A percentile compares a stretch with the other conserved stretches of the same genome.
Conservation (phyloP, 2,113 vertebrate genomes). For the Hucho hucho region DNA sequence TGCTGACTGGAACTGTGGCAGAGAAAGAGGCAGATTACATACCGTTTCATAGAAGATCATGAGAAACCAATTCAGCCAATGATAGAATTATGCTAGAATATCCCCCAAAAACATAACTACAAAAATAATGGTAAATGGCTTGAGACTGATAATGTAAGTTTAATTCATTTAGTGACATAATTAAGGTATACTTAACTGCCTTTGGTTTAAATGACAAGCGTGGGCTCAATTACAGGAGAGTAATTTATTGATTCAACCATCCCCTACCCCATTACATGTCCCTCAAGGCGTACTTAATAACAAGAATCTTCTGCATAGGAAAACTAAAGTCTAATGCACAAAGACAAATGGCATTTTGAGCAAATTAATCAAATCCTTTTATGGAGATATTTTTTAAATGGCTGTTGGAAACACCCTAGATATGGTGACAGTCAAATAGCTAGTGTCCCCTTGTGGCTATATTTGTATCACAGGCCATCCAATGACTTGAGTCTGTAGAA, state of each 20-base stretch:
- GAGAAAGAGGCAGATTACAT: not conserved
- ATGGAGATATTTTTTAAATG: not conserved
- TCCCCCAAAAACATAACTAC: not conserved
- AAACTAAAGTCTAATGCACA: not conserved
- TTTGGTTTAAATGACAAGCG: not conserved
- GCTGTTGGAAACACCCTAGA: not conserved
- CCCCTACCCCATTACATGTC: not conserved
- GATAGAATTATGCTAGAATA: not conserved
- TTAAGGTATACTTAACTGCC: not conserved
- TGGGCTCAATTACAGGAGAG: not conserved
- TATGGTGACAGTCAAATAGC: not conserved
- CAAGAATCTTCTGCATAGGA: not conserved
- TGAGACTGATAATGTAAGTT: not conserved
- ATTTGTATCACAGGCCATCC: not conserved
- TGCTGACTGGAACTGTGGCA: not conserved
- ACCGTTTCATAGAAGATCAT: not conserved
- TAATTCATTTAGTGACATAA: not conserved
- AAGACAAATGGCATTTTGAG: not conserved
- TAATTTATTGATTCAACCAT: not conserved
- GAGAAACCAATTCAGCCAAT: not conserved
- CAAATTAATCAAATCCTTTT: not conserved
- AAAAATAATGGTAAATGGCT: not conserved
- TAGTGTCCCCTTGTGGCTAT: not conserved
- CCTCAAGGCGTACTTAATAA: not conserved
- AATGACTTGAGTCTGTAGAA: not conserved